Base-by-base conservation (phyloP, 2,797 vertebrate genomes). In the Gymnothorax javanicus region DNA sequence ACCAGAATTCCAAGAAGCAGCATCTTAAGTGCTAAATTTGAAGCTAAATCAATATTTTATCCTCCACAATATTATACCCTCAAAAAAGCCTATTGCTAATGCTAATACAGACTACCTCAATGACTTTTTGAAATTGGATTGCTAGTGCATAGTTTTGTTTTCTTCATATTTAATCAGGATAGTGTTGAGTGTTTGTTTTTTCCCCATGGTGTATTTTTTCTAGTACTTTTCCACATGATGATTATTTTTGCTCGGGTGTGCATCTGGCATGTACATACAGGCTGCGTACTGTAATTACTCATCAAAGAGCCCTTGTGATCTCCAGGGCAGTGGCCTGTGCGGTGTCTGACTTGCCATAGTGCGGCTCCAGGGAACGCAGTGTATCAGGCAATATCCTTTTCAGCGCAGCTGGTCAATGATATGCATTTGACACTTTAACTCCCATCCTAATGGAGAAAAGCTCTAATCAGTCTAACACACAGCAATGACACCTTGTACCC, bases 261-360 rank as follows among this genome's bases (percentile, higher is more conserved):
- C 52, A 56, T 81, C 15, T 77, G 73, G 57, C 52, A 9, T 59
- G 83, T 67, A 69, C 11, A 67, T 62, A 85, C 64, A 85, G 62
- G 64, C 20, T 12, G 62, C 25, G 3, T 8, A 12, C 11, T 15
- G 67, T 13, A 54, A 85, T 71, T 71, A 71, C 84, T 69, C 43
- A 85, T 71, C 33, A 85, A 71, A 71, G 64, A n/a, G 52, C 50
- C 52, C 77, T 12, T 81, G 52, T 81, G 77, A 81, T 81, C 77
- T 81, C 77, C 77, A 23, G 77, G 52, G 50, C n/a, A 56, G n/a
- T 8, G 50, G 25, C 52, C 52, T 3, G 20, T 81, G 52, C 11
- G 52, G 77, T 81, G 77, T 54, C 77, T 81, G 77, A 81, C 52
- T 2, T 54, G 50, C 77, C 8, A 52, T 52, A 3, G 77, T 23